Base-by-base conservation (phyloP, 2,797 vertebrate species). In the Sparidentex hasta region DNA sequence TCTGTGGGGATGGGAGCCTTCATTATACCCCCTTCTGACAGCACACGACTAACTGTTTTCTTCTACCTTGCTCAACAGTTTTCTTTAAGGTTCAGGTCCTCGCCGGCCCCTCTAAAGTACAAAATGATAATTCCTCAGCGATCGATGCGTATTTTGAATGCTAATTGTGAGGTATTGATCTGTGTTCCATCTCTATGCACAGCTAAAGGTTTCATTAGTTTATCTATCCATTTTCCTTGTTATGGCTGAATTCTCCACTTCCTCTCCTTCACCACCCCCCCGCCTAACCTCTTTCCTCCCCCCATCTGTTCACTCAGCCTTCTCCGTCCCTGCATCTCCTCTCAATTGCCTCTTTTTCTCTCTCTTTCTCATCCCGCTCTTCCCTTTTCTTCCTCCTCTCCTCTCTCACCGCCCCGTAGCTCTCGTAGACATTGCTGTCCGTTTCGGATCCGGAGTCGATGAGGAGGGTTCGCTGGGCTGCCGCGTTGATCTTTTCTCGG, bases 371-470 rank as follows among this genome's bases (percentile, higher is more conserved):
- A 38, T 67, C 73, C 43, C 4, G 1, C n/a, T 64, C 38, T 21
- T 55, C 25, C 44, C 33, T 57, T 58, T 27, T 33, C 41, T 62
- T 27, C 61, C 55, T 55, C 56, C 17, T 57, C 44, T 46, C 16
- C 0, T 18, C 43, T 80, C 90, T 87, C 70, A 92, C 91, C 81
- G 51, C 68, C 6, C 38, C 69, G 3, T 80, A 90, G 75, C 65
- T 92, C 90, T 95, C 90, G 23, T 96, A 93, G 78, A 84, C 55
- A 9, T 90, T 88, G 90, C 87, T 94, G 74, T 93, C 93, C 1
- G 90, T 81, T 58, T 96, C 96, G 0, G 96, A 96, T 76, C 89
- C 93, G 4, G 94, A 94, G 89, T 96, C 95, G 13, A 95, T 74
- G 83, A 96, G 90, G 27, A 97, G 92, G 3, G 95, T 96, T 59